Base-by-base conservation (phyloP, 1,140 invertebrate species). In the Sycobia sp. region DNA sequence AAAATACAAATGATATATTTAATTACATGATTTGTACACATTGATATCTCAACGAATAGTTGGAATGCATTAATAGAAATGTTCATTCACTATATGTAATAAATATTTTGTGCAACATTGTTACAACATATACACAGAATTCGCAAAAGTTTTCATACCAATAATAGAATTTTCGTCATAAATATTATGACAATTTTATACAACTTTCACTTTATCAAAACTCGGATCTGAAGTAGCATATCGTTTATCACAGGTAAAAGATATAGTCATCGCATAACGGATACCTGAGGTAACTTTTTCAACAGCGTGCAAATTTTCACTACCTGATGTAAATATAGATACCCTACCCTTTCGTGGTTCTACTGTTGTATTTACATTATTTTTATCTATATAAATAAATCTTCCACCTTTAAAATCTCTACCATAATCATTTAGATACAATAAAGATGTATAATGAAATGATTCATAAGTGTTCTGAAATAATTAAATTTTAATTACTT, bases 301-400 rank as follows among this genome's bases (percentile, higher is more conserved):
- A n/a, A 95, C 90, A 76, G 83, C 86, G 80, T 95, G 92, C 14
- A 86, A 69, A 81, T 95, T 95, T 83, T 96, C 94, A 38, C 84
- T 86, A 14, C 93, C 93, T 43, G 93, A 94, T 5, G 93, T 94
- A 72, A 95, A 96, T 78, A 91, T 90, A 14, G 88, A 89, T 11
- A 94, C 85, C 71, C 93, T 78, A 77, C 89, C 91, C 81, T 87
- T 88, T 67, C 87, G 85, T 4, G 92, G 92, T 77, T 94, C 91
- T 23, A 94, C 77, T 7, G 90, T 89, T 43, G 86, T 83, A 65
- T 91, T 92, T 13, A 82, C 78, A 65, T 87, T 88, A 60, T 83
- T 83, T 39, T 78, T 76, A 75, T 94, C 91, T n/a, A 91, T 77
- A 77, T 93, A 96, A 22, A 93, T 80, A 79, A 95, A 93, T 73